These are phyloP conservation scores for Celastrina argiolus DNA, from an alignment of 2,888 invertebrate genomes.

Conservation along the genomic window DNA sequence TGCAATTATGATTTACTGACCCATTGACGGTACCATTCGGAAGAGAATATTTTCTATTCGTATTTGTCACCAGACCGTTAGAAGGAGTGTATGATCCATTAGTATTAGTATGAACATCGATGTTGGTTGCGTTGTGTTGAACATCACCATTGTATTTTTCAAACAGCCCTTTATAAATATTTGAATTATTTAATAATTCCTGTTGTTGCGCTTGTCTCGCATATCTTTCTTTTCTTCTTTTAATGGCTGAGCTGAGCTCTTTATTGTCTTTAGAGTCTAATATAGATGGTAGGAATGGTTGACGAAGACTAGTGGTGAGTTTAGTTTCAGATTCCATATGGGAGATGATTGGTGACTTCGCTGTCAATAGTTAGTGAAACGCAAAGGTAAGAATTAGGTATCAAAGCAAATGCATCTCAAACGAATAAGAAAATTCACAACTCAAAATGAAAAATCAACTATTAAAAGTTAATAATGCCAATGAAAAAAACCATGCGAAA, in stretches of 20 bases:
- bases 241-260: conserved; percentile 88
- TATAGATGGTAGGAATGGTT: conserved; percentile 49
- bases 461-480: conserved; percentile 27
- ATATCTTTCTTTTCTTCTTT: conserved; percentile 88
- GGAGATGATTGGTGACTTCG: conserved; percentile 45
- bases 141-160: conserved; percentile 24
- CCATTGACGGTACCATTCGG: conserved; percentile 39
- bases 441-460: conserved; percentile 22
- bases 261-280: conserved; percentile 71
- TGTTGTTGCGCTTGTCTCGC: conserved; percentile 91
- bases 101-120: conserved; percentile 24
- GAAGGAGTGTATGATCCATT: conserved; percentile 38
- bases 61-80: conserved; percentile 30
- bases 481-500: conserved; percentile 31
- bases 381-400: conserved; percentile 38
- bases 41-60: conserved; percentile 42
- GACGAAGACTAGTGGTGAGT: conserved; percentile 43
- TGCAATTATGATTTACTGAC: conserved; percentile 38
- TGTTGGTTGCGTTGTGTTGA: conserved; percentile 28
- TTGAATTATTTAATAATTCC: conserved; percentile 72
- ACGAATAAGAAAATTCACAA: conserved; percentile 27
- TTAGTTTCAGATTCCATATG: conserved; percentile 51
- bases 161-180: conserved; percentile 50
- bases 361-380: conserved; percentile 63
- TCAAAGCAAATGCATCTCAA: conserved; percentile 36